Conservation (phyloP, 2,888 invertebrate species). For the Drosophila vallismaia region DNA sequence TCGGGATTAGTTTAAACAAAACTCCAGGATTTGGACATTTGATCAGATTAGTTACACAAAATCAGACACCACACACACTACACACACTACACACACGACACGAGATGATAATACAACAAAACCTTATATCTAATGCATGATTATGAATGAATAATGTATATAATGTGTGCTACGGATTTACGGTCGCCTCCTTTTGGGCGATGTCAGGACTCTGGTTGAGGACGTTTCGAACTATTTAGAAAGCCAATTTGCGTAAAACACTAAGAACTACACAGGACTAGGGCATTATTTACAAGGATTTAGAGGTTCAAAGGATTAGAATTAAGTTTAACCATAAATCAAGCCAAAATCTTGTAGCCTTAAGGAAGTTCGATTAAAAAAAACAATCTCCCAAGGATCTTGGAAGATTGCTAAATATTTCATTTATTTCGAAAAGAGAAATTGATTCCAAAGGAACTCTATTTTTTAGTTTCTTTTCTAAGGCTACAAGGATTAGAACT, state of each 20-base stretch:
- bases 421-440: no score
- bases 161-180: slow-evolving; percentile 56
- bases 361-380: neutral
- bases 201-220: neutral
- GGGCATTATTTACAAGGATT: slow-evolving; percentile 49
- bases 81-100: slow-evolving; percentile 49
- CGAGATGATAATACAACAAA: slow-evolving; percentile 52
- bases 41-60: slow-evolving; percentile 62
- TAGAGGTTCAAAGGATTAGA: slow-evolving; percentile 16
- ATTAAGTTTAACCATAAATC: slow-evolving; percentile 6
- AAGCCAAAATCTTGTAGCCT: slow-evolving; percentile 9
- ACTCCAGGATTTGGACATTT: slow-evolving; percentile 58
- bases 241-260: slow-evolving; percentile 51
- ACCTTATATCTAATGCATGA: slow-evolving; percentile 79
- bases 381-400: no score
- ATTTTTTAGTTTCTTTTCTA: no score
- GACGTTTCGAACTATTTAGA: slow-evolving; percentile 31
- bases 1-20: slow-evolving; percentile 69
- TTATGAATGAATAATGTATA: slow-evolving; percentile 74
- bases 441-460: no score
- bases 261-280: slow-evolving; percentile 39
- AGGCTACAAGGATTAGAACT: slow-evolving; percentile 2
- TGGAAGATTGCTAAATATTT: no score
- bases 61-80: slow-evolving; percentile 23
- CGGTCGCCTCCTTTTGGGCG: slow-evolving; percentile 14